Conservation (phyloP, 2,113 vertebrate genomes). For the Alectura lathami region DNA sequence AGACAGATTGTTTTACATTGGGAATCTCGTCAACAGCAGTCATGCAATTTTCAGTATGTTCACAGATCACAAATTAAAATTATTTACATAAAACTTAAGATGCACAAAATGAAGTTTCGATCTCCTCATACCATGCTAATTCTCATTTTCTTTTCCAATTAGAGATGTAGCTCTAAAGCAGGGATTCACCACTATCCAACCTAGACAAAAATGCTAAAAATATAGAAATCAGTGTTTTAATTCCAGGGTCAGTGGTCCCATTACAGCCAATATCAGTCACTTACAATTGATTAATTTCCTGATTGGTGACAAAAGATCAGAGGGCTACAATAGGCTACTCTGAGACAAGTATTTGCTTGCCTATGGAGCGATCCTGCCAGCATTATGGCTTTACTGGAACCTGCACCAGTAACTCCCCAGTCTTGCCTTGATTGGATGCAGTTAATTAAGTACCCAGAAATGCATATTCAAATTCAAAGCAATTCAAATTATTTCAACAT, state of each 20-base stretch:
- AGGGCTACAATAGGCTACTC: background rate
- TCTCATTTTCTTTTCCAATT: background rate
- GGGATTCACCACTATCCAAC: background rate
- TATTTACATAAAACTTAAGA: background rate
- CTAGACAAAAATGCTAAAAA: background rate
- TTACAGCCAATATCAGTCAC: background rate
- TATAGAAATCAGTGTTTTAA: background rate
- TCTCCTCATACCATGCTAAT: background rate
- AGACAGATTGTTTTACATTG: background rate
- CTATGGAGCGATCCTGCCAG: background rate
- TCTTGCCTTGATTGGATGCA: slow-evolving; percentile 4
- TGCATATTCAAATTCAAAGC: background rate
- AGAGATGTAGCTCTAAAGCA: background rate
- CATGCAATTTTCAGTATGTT: background rate
- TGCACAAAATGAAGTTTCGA: background rate
- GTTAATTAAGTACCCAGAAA: slow-evolving; percentile 52
- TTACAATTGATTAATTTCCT: background rate
- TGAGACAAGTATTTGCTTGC: background rate
- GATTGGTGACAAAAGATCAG: background rate
- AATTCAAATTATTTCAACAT: slow-evolving; percentile 37
- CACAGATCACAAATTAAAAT: slow-evolving; percentile 8
- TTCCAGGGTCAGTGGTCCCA: background rate
- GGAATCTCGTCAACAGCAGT: background rate
- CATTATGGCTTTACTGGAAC: background rate
- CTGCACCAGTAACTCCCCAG: background rate